Evolutionary conservation across 2,797 vertebrate species (phyloP), one percentile per base, ranked within the genome.

Genomic region (Staurois parvus): DNA sequence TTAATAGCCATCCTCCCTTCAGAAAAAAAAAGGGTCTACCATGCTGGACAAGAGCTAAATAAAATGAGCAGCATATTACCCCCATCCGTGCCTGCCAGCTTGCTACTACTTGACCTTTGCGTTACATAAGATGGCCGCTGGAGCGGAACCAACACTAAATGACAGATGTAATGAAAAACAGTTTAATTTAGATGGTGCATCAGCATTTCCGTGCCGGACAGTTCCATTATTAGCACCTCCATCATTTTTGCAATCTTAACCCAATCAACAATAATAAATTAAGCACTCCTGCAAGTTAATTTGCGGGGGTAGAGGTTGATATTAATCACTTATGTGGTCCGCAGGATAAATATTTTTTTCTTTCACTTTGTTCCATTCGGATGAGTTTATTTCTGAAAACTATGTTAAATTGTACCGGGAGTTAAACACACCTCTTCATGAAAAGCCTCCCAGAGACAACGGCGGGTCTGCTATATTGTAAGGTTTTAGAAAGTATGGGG

Each of bases 71-170:
- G 83, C 72, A 87, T 32, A 75, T 85, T 85, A 81, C 84, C 76
- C 89, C 42, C 78, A 42, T 79, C 88, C 79, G 21, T 87, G 34
- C 67, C 75, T 82, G 82, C 69, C 70, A 62, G 89, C 84, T 88
- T 85, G 88, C 90, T 89, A 88, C 89, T 89, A 89, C 59, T 88
- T 92, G 91, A 93, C 91, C 92, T 92, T 89, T 93, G 88, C 87
- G 83, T 91, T 93, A 92, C 87, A 90, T 90, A 89, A 88, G 0
- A 85, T 68, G 86, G 88, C 89, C 85, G 76, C 84, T 88, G 84
- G 85, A 91, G 87, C 88, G 89, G 90, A 90, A 90, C 89, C 0
- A 37, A 86, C 72, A 84, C 90, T 92, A 91, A 91, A 90, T 90
- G 89, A 84, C 87, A 73, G 2, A 89, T 88, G 45, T 90, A 87